A percentile compares a stretch with the other conserved stretches of the same genome.
Conservation (phyloP, 37 sponge, comb jelly and placozoan genomes). For the Tethya wilhelma region DNA sequence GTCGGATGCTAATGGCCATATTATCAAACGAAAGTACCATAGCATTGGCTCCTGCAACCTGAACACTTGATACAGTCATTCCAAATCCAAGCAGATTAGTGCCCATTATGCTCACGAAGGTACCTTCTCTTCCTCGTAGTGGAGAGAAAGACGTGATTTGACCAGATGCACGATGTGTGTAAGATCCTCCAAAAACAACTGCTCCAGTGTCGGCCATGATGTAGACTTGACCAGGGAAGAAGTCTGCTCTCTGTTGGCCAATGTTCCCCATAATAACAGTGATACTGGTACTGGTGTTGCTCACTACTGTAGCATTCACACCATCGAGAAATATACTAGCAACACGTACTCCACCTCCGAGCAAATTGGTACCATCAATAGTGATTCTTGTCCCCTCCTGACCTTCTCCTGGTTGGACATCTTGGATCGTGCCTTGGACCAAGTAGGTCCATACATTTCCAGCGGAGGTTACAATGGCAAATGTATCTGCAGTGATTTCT, state of each 20-base stretch:
- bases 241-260: neutral
- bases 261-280: slow-evolving; percentile 38
- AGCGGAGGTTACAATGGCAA: slow-evolving; percentile 32
- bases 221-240: slow-evolving; percentile 34
- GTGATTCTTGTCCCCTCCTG: slow-evolving; percentile 62
- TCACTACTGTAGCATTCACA: slow-evolving; percentile 33
- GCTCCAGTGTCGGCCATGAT: slow-evolving; percentile 80
- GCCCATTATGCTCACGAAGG: slow-evolving; percentile 58
- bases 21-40: neutral
- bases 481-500: slow-evolving; percentile 24
- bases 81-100: slow-evolving; percentile 58
- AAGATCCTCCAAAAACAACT: slow-evolving; percentile 47
- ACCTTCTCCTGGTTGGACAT: slow-evolving; percentile 50
- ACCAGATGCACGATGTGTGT: slow-evolving; percentile 46
- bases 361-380: slow-evolving; percentile 58
- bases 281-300: slow-evolving; percentile 9
- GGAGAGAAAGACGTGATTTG: slow-evolving; percentile 67
- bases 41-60: slow-evolving; percentile 46
- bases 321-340: slow-evolving; percentile 58
- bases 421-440: slow-evolving; percentile 23
- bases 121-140: slow-evolving; percentile 51
- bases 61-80: slow-evolving; percentile 6
- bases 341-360: slow-evolving; percentile 51
- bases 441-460: slow-evolving; percentile 64
- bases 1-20: slow-evolving; percentile 28